phyloP scores from a whole-genome alignment of 2,797 vertebrate species.

The Phataginus tricuspis region DNA sequence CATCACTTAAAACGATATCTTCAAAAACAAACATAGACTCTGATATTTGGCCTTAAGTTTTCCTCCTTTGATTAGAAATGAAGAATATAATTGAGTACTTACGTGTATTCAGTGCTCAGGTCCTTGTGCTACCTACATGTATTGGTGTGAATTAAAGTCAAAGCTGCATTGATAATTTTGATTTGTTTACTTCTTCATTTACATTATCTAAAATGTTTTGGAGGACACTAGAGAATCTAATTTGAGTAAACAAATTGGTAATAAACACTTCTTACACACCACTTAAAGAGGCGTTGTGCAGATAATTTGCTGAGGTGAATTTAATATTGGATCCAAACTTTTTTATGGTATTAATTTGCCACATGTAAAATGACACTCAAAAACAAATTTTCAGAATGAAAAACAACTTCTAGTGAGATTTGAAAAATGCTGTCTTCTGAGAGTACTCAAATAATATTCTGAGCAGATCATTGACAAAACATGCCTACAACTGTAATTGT shows the following conservation, averaged over 20 bases:
- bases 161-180: conserved; percentile 27
- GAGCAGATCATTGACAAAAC: conserved; percentile 62
- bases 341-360: conserved; percentile 45
- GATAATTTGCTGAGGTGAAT: conserved; percentile 16
- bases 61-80: conserved; percentile 19
- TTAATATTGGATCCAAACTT: conserved; percentile 21
- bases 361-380: conserved; percentile 45
- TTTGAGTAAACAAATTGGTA: background rate
- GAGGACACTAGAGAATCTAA: background rate
- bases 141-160: conserved; percentile 37
- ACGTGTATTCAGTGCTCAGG: background rate
- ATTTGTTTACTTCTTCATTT: conserved; percentile 37
- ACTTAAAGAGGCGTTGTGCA: background rate
- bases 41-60: conserved; percentile 29
- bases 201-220: conserved; percentile 45
- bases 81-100: background rate
- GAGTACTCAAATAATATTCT: conserved; percentile 45
- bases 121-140: background rate
- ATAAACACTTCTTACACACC: too few species aligned
- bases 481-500: conserved; percentile 33
- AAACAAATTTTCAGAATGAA: conserved; percentile 31
- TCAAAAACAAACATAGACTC: conserved; percentile 11
- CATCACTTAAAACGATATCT: background rate
- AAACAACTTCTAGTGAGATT: background rate
- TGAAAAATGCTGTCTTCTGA: conserved; percentile 51